These are phyloP conservation scores for Triops longicaudatus DNA, from an alignment of 1,140 invertebrate genomes.

Conservation along the genomic window DNA sequence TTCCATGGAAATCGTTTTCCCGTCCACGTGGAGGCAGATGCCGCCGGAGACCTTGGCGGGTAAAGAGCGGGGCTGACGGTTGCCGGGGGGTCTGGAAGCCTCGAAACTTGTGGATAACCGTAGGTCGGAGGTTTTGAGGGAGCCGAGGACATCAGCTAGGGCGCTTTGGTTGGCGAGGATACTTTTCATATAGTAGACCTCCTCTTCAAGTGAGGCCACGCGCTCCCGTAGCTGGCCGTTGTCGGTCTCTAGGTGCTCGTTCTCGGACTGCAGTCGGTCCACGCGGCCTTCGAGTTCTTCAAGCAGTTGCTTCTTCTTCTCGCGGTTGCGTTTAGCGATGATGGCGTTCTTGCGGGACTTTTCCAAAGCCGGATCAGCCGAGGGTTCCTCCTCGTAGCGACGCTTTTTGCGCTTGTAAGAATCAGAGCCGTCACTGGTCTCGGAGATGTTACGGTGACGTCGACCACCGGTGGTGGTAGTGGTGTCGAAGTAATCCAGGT, in stretches of 20 bases:
- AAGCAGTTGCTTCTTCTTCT: slow-evolving; percentile 31
- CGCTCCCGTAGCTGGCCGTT: slow-evolving; percentile 20
- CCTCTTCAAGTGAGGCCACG: slow-evolving; percentile 24
- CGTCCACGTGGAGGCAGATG: slow-evolving; percentile 30
- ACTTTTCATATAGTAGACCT: slow-evolving; percentile 29
- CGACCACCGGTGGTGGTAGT: neutral
- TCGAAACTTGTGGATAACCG: slow-evolving; percentile 25
- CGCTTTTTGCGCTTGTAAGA: slow-evolving; percentile 36
- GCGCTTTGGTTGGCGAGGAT: slow-evolving; percentile 28
- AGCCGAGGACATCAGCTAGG: slow-evolving; percentile 21
- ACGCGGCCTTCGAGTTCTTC: slow-evolving; percentile 25
- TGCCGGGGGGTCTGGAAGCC: neutral
- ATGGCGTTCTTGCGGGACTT: slow-evolving; percentile 32
- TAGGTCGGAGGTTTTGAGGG: slow-evolving; percentile 18
- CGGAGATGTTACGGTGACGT: neutral
- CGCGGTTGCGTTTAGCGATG: slow-evolving; percentile 33
- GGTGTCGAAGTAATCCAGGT: neutral
- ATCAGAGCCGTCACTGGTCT: slow-evolving; percentile 18
- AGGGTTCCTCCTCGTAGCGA: slow-evolving; percentile 29
- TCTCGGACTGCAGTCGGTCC: slow-evolving; percentile 19
- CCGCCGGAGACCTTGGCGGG: slow-evolving; percentile 26
- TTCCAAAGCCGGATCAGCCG: slow-evolving; percentile 29
- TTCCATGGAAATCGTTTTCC: slow-evolving; percentile 25
- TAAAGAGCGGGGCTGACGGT: neutral
- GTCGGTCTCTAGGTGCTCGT: slow-evolving; percentile 23